Evolutionary conservation across 1,140 invertebrate species (phyloP).

Genomic region (Protaetia brevitarsis): DNA sequence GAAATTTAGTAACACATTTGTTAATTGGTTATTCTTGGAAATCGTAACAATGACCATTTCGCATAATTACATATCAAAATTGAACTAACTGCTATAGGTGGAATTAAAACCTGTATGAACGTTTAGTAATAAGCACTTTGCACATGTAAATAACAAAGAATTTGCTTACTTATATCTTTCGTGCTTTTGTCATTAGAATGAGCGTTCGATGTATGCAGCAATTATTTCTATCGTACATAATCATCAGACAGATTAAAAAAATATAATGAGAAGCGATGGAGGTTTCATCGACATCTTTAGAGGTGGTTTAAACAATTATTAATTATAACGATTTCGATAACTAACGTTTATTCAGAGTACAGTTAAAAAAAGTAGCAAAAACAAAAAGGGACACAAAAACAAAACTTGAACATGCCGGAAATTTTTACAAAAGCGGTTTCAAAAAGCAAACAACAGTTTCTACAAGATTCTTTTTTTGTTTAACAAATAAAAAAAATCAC

Average conservation of each 20-base stretch:
- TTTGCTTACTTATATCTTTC: neutral
- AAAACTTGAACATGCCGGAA: neutral
- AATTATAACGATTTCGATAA: neutral
- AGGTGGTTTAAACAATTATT: slow-evolving; percentile 3
- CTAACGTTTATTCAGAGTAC: neutral
- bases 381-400: neutral
- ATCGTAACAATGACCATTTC: too few relatives aligned
- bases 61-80: too few relatives aligned
- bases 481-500: neutral
- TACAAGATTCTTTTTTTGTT: neutral
- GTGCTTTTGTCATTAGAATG: too few relatives aligned
- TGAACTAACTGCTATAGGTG: too few relatives aligned
- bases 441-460: neutral
- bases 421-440: slow-evolving; percentile 8
- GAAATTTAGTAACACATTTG: too few relatives aligned
- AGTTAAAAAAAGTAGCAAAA: neutral
- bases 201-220: too few relatives aligned
- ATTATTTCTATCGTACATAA: too few relatives aligned
- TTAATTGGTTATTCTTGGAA: too few relatives aligned
- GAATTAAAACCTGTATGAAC: too few relatives aligned
- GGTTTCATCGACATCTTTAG: neutral
- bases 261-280: neutral
- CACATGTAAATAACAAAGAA: slow-evolving; percentile 16
- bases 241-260: neutral
- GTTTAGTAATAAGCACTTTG: neutral